Evolutionary conservation across 2,113 vertebrate species (phyloP).

Genomic region (Chloebia gouldiae): DNA sequence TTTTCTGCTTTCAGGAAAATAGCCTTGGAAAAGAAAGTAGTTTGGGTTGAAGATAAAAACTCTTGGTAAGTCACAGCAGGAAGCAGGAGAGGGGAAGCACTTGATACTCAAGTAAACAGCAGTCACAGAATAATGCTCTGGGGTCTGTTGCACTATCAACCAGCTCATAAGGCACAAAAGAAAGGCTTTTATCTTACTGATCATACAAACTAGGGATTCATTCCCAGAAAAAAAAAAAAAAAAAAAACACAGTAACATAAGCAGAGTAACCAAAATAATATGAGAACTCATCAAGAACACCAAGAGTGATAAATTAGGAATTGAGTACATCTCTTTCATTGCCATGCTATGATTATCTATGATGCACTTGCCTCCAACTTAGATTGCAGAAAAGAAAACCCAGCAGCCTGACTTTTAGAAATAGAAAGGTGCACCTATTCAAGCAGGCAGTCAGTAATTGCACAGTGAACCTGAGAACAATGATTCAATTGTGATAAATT

Average conservation of each 20-base stretch:
- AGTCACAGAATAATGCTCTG: not conserved
- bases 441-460: slow-evolving; percentile 13
- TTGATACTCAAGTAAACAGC: not conserved
- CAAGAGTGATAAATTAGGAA: not conserved
- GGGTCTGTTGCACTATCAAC: not conserved
- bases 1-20: slow-evolving; percentile 14
- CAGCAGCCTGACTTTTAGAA: not conserved
- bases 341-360: not conserved
- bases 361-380: not conserved
- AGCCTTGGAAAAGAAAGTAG: not conserved
- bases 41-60: not conserved
- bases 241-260: not conserved
- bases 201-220: not conserved
- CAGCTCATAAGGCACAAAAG: not conserved
- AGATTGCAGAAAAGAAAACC: not conserved
- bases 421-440: not conserved
- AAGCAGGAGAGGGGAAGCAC: not conserved
- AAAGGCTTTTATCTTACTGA: not conserved
- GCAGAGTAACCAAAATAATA: not conserved
- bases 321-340: not conserved
- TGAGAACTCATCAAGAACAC: not conserved
- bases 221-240: not conserved
- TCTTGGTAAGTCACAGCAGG: not conserved
- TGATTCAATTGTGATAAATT: slow-evolving; percentile 16
- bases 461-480: not conserved